Base-by-base conservation (phyloP, 2,797 vertebrate genomes). In the Cyclura pinguis region DNA sequence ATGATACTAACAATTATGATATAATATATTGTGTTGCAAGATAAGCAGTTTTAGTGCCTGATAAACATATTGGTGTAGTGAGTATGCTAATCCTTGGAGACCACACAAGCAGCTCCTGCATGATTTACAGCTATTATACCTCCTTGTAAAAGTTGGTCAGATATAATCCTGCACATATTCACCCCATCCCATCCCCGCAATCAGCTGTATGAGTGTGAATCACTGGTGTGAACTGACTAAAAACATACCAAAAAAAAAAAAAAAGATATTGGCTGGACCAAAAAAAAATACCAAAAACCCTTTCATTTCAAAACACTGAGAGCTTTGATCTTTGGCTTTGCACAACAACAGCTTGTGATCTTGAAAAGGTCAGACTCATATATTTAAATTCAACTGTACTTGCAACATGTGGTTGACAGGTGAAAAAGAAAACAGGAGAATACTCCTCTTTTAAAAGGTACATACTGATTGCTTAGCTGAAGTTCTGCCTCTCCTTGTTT, bases 271-370 rank as follows among this genome's bases (percentile, higher is more conserved):
- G 69, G 14, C 89, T 91, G 89, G 87, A 32, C 42, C 38, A 93
- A 88, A 62, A 55, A 84, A 13, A 29, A 90, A 86, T 84, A 94
- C 72, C 67, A 77, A n/a, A 0, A 4, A 84, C 9, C 24, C 87
- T 95, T 52, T 90, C 47, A 4, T 55, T 94, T 81, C 32, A 89
- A 94, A 91, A 89, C n/a, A 86, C 47, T 50, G 52, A 80, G 83
- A 90, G 87, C 96, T 97, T 97, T 96, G 93, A 96, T 96, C 94
- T 95, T 86, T 89, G 89, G 77, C 87, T 93, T 89, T 92, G 95
- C 90, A 92, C 89, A 93, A 93, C 89, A 93, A 94, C 95, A 94
- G 88, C 93, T 92, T 84, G 88, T 88, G 88, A 91, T 92, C 94
- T 94, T 94, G 93, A 93, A 94, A 94, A 92, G 92, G 84, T 89